phyloP scores from a whole-genome alignment of 2,888 invertebrate genomes.

The Aspidiotus destructor region DNA sequence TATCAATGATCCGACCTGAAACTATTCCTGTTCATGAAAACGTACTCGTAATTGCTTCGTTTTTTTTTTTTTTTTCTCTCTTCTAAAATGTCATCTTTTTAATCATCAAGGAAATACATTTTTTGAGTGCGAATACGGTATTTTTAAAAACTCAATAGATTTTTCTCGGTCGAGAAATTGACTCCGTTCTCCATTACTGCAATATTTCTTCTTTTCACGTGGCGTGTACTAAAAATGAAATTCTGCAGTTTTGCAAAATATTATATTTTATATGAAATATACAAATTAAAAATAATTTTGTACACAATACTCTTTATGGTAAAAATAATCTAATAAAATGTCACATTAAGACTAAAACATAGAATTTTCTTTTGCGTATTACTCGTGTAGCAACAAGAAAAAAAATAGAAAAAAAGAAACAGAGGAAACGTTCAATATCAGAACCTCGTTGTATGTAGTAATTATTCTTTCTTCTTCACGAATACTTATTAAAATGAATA shows the following conservation, averaged over 20 bases:
- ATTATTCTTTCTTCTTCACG: background rate
- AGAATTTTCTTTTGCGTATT: background rate
- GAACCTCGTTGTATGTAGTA: background rate
- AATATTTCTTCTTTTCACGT: background rate
- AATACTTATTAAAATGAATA: background rate
- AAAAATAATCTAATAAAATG: conserved; percentile 25
- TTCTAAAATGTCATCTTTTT: background rate
- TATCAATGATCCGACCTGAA: too few relatives aligned
- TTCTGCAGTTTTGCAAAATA: background rate
- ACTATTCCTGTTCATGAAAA: background rate
- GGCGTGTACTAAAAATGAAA: background rate
- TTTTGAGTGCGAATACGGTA: background rate
- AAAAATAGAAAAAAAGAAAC: background rate
- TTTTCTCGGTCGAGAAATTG: background rate
- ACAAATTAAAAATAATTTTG: conserved; percentile 8
- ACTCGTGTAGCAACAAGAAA: background rate
- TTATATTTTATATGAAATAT: conserved; percentile 14
- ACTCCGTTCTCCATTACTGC: background rate
- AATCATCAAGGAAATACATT: background rate
- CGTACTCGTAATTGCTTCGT: background rate
- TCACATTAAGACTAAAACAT: conserved; percentile 19
- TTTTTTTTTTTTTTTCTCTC: background rate
- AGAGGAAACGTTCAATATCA: background rate
- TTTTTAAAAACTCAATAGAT: background rate
- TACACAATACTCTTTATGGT: conserved; percentile 17